These are phyloP conservation scores for Dicycla oo DNA, from an alignment of 2,888 invertebrate genomes.

Conservation along the genomic window DNA sequence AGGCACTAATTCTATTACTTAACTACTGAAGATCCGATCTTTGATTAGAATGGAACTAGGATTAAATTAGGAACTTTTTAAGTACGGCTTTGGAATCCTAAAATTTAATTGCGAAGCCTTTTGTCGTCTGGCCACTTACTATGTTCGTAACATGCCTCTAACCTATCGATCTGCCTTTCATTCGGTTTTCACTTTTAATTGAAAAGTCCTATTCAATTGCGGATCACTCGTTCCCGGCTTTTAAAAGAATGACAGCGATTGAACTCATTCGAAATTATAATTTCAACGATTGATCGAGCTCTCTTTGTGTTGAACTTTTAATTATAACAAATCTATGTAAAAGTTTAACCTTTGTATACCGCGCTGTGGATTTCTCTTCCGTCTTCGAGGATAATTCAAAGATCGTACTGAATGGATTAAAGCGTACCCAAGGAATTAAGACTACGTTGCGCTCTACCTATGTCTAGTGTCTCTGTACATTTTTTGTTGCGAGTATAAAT, in stretches of 20 bases:
- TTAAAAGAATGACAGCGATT: constrained; percentile 68
- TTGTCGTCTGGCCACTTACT: constrained; percentile 67
- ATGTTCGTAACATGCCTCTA: constrained; percentile 56
- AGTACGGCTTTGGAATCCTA: constrained; percentile 55
- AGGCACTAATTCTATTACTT: constrained; percentile 34
- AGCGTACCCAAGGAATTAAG: constrained; percentile 18
- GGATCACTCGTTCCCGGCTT: constrained; percentile 58
- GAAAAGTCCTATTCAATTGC: constrained; percentile 70
- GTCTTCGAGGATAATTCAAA: constrained; percentile 28
- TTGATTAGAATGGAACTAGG: constrained; percentile 46
- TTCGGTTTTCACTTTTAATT: constrained; percentile 71
- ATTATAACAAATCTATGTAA: constrained; percentile 53
- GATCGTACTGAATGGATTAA: constrained; percentile 40
- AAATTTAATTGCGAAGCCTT: constrained; percentile 74
- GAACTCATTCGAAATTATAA: constrained; percentile 68
- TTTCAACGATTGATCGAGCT: constrained; percentile 59
- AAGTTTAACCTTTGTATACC: constrained; percentile 42
- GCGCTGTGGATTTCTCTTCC: constrained; percentile 20
- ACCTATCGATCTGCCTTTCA: constrained; percentile 68
- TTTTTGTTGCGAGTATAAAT: background rate
- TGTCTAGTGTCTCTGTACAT: background rate
- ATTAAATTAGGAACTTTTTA: constrained; percentile 57
- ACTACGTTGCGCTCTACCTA: constrained; percentile 1
- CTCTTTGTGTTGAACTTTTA: constrained; percentile 54
- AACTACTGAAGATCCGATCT: constrained; percentile 30